Evolutionary conservation across 2,113 vertebrate genomes (phyloP).

Genomic region (Puffinus mauretanicus): DNA sequence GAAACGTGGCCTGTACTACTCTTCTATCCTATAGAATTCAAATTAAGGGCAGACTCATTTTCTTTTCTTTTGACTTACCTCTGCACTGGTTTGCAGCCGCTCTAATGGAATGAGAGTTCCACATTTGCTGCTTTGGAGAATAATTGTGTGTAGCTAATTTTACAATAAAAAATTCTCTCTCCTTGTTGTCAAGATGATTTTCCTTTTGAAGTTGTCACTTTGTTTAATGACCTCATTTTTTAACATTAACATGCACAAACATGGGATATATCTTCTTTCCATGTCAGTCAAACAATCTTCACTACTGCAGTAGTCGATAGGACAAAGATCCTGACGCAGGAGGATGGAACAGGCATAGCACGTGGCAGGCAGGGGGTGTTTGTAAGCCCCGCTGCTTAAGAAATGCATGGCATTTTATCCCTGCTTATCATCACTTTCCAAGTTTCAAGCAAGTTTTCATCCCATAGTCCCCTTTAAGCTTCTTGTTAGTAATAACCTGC

Average conservation of each 20-base stretch:
- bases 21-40: neutral
- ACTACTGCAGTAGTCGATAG: neutral
- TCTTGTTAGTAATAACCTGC: neutral
- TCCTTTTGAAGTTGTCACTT: slow-evolving; percentile 25
- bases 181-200: slow-evolving; percentile 41
- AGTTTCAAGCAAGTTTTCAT: neutral
- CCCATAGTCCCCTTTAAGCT: neutral
- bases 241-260: neutral
- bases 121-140: neutral
- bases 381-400: neutral
- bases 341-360: neutral
- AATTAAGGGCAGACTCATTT: neutral
- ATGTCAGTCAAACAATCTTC: neutral
- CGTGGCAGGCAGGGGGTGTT: neutral
- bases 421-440: neutral
- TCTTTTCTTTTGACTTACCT: neutral
- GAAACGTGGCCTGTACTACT: neutral
- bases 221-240: slow-evolving; percentile 6
- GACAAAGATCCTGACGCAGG: neutral
- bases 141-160: slow-evolving; percentile 35
- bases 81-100: neutral
- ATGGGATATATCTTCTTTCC: neutral
- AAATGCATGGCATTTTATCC: neutral
- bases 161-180: neutral
- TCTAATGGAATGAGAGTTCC: neutral